A percentile compares a stretch with the other conserved stretches of the same genome.
Evolutionary conservation across 2,113 vertebrate genomes (phyloP).

Genomic region (Cochlearius cochlearius): DNA sequence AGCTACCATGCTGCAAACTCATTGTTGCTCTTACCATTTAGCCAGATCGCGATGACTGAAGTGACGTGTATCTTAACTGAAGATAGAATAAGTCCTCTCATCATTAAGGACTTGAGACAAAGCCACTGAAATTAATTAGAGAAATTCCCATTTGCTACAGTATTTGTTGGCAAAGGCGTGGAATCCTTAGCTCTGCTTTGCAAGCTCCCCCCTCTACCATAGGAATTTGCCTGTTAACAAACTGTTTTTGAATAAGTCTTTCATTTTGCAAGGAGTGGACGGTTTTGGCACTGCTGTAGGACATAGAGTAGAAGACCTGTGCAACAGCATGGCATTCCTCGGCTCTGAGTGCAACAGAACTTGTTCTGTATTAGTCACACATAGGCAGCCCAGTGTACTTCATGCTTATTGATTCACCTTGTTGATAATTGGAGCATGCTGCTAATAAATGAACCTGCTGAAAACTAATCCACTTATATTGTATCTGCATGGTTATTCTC

Average conservation of each 20-base stretch:
- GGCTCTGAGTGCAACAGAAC: conserved; percentile 44
- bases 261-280: conserved; percentile 33
- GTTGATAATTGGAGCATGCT: conserved; percentile 68
- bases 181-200: conserved; percentile 19
- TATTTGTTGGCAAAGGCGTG: neutral
- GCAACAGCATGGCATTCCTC: conserved; percentile 51
- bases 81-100: neutral
- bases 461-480: conserved; percentile 60
- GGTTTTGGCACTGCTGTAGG: conserved; percentile 22
- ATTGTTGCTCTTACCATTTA: conserved; percentile 42
- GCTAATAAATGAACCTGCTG: conserved; percentile 71
- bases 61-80: neutral
- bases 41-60: neutral
- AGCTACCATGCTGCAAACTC: neutral
- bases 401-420: conserved; percentile 75
- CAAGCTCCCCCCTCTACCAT: conserved; percentile 1
- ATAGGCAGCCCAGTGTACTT: conserved; percentile 58
- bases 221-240: conserved; percentile 6
- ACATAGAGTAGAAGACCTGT: conserved; percentile 27
- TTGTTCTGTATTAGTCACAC: conserved; percentile 59
- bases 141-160: neutral
- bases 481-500: conserved; percentile 56
- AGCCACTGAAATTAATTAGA: conserved; percentile 14
- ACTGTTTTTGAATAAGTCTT: conserved; percentile 43
- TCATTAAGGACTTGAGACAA: conserved; percentile 30